Conservation (phyloP, 1,140 invertebrate species). For the Laodelphax striatellus region DNA sequence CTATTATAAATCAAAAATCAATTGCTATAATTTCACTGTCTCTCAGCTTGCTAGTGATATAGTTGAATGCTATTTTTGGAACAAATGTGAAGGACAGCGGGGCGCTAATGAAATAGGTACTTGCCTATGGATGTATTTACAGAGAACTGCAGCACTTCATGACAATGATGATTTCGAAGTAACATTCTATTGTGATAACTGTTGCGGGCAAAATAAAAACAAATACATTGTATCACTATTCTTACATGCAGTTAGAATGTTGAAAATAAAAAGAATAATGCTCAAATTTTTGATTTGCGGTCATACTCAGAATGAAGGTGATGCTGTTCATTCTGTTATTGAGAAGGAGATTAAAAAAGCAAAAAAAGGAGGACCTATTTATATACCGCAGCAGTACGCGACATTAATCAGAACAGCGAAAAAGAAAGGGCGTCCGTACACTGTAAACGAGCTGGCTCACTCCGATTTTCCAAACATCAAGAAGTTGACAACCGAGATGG, state of each 20-base stretch:
- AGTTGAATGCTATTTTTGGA: constrained; percentile 32
- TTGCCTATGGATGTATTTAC: constrained; percentile 28
- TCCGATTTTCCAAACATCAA: constrained; percentile 22
- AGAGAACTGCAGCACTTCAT: constrained; percentile 8
- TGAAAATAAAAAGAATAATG: constrained; percentile 12
- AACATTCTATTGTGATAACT: constrained; percentile 30
- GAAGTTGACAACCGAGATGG: neutral
- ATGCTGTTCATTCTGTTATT: constrained; percentile 19
- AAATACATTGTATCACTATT: constrained; percentile 28
- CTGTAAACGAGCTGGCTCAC: constrained; percentile 22
- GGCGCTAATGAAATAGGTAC: constrained; percentile 33
- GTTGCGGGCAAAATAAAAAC: constrained; percentile 31
- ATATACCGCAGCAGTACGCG: constrained; percentile 19
- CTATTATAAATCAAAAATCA: constrained; percentile 25
- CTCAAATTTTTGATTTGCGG: constrained; percentile 14
- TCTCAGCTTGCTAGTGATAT: constrained; percentile 14
- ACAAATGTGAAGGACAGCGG: constrained; percentile 31
- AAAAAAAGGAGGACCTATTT: constrained; percentile 9
- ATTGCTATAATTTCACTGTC: constrained; percentile 23
- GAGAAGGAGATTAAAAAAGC: constrained; percentile 25
- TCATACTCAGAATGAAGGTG: constrained; percentile 11
- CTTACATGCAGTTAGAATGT: constrained; percentile 19
- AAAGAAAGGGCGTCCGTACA: constrained; percentile 23
- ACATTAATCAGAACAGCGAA: constrained; percentile 22
- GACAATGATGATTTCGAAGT: constrained; percentile 17